phyloP scores from a whole-genome alignment of 2,113 vertebrate species.

The Lucifuga dentata region DNA sequence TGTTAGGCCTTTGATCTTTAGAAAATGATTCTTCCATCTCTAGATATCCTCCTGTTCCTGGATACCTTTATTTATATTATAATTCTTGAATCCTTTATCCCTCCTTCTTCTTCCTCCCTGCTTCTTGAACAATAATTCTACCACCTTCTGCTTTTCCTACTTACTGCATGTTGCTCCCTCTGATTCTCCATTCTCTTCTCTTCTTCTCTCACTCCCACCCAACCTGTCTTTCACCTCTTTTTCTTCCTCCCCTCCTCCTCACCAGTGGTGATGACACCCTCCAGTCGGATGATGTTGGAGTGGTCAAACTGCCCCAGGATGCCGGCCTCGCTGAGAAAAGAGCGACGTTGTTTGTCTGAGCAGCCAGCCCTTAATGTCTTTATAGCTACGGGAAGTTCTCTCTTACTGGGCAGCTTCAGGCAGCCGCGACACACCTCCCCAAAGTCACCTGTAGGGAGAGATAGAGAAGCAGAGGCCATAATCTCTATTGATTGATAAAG shows the following conservation, averaged over 20 bases:
- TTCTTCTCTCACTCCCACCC: not conserved
- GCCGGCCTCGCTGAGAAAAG: conserved; percentile 90
- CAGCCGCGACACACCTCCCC: conserved; percentile 91
- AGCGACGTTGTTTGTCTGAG: conserved; percentile 88
- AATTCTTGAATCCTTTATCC: too few species aligned
- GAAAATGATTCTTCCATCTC: not conserved
- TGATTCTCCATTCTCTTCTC: conserved; percentile 19
- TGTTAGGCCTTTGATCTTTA: conserved; percentile 29
- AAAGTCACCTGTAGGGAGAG: conserved; percentile 86
- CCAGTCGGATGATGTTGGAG: conserved; percentile 90
- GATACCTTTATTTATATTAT: too few species aligned
- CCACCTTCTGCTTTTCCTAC: too few species aligned
- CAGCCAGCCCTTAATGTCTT: conserved; percentile 89
- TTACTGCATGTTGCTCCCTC: too few species aligned
- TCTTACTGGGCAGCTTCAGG: conserved; percentile 92
- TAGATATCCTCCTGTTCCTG: too few species aligned
- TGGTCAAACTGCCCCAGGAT: conserved; percentile 97
- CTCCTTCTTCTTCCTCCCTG: too few species aligned
- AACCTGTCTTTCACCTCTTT: conserved; percentile 3
- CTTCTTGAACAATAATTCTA: too few species aligned
- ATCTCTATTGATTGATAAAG: not conserved
- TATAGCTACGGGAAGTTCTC: conserved; percentile 91
- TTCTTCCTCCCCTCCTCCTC: conserved; percentile 19
- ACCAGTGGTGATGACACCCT: conserved; percentile 95
- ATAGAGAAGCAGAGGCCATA: conserved; percentile 29